A percentile compares a stretch with the other conserved stretches of the same genome.
phyloP scores from a whole-genome alignment of 2,113 vertebrate species.

The Rhinoptilus africanus region DNA sequence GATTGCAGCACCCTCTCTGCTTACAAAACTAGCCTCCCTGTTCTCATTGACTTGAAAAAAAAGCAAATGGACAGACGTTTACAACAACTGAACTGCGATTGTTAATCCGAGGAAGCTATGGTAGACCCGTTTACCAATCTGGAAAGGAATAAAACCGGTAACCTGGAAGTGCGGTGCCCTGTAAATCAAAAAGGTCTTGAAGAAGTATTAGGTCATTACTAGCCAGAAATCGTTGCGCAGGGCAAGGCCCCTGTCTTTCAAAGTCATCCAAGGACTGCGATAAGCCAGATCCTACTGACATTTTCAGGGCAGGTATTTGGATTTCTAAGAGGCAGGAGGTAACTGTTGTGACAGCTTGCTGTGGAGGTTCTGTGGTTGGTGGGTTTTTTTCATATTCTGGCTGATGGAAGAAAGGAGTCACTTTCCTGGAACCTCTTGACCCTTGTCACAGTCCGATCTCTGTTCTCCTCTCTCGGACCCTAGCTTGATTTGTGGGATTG shows the following conservation, averaged over 20 bases:
- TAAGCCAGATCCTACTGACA: background rate
- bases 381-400: background rate
- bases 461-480: background rate
- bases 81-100: background rate
- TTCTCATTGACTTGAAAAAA: background rate
- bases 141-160: background rate
- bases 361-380: background rate
- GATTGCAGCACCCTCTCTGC: background rate
- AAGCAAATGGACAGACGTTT: background rate
- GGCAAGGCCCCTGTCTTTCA: background rate
- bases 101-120: background rate
- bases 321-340: background rate
- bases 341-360: background rate
- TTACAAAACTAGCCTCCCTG: background rate
- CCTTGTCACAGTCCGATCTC: background rate
- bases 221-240: background rate
- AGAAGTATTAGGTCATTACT: background rate
- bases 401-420: background rate
- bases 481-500: background rate
- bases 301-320: background rate
- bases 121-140: background rate
- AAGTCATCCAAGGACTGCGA: background rate
- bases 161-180: background rate
- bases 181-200: background rate
- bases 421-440: background rate